Evolutionary conservation across 2,113 vertebrate species (phyloP).

Genomic region (Elephantulus edwardii): DNA sequence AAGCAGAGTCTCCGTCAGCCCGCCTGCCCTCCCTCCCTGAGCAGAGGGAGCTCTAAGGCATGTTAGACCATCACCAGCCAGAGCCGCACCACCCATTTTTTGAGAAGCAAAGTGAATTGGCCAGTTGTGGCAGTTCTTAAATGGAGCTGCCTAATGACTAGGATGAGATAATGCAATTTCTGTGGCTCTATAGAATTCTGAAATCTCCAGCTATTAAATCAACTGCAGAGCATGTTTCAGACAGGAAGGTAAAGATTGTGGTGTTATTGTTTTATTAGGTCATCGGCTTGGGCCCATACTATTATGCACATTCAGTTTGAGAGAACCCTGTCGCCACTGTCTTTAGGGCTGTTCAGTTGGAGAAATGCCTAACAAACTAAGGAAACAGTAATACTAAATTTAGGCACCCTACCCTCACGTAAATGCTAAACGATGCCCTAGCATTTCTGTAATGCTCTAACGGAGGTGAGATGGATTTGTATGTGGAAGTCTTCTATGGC

Average conservation of each 20-base stretch:
- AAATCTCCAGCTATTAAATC: conserved; percentile 27
- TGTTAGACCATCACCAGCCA: neutral
- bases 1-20: neutral
- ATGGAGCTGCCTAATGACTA: conserved; percentile 26
- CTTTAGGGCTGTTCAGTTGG: neutral
- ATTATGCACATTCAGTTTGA: neutral
- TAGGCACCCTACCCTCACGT: neutral
- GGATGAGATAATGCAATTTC: conserved; percentile 33
- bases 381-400: neutral
- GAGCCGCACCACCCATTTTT: neutral
- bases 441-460: neutral
- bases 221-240: neutral
- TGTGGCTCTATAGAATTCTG: neutral
- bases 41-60: neutral
- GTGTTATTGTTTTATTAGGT: neutral
- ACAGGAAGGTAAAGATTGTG: neutral
- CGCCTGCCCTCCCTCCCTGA: neutral
- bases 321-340: neutral
- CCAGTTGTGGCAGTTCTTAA: neutral
- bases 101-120: conserved; percentile 43
- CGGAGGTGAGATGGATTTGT: neutral
- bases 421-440: neutral
- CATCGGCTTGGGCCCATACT: neutral
- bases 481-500: neutral
- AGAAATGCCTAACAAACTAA: neutral